phyloP scores from a whole-genome alignment of 1,140 invertebrate genomes.

The Platyscapa corneri region DNA sequence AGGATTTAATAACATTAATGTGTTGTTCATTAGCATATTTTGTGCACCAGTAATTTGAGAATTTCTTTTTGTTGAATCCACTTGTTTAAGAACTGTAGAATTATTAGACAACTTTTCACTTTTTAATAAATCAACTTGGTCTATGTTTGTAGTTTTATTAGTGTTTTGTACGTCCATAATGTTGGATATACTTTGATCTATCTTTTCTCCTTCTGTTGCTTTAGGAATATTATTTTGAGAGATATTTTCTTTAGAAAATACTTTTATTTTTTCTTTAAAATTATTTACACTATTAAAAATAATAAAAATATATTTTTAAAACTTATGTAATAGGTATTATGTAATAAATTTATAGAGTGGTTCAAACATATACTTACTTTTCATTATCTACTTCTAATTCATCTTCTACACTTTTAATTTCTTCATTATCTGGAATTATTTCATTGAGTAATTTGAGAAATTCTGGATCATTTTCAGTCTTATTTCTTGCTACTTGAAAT shows the following conservation, averaged over 20 bases:
- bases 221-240: not conserved
- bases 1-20: not conserved
- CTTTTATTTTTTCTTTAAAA: slow-evolving; percentile 7
- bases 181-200: not conserved
- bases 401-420: slow-evolving; percentile 29
- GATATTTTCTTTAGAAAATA: not conserved
- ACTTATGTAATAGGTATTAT: slow-evolving; percentile 11
- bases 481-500: slow-evolving; percentile 31
- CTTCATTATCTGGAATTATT: not conserved
- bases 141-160: slow-evolving; percentile 2
- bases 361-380: slow-evolving; percentile 29
- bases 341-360: not conserved
- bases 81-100: not conserved
- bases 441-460: slow-evolving; percentile 34
- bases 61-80: not conserved
- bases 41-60: not conserved
- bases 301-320: slow-evolving; percentile 6
- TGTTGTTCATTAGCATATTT: slow-evolving; percentile 1
- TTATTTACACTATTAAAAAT: not conserved
- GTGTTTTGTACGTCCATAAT: not conserved
- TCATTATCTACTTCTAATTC: slow-evolving; percentile 16
- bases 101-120: not conserved
- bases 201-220: not conserved
- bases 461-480: slow-evolving; percentile 46
- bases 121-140: not conserved